These are phyloP conservation scores for Discoglossus pictus DNA, from an alignment of 2,797 vertebrate species.

Conservation along the genomic window DNA sequence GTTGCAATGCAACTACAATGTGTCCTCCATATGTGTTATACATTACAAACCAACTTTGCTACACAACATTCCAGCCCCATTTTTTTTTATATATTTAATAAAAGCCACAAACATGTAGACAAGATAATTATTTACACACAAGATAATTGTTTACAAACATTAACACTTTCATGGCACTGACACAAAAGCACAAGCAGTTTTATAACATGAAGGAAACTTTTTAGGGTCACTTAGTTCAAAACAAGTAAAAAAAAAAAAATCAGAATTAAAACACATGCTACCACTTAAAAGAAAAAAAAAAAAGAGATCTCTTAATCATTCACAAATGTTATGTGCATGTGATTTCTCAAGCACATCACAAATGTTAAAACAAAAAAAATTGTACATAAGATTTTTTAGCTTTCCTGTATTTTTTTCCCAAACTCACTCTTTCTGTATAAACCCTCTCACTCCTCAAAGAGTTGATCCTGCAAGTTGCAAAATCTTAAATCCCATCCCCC, in stretches of 20 bases:
- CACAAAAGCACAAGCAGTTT: conserved; percentile 6
- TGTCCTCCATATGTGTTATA: no score
- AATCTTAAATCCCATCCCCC: conserved; percentile 17
- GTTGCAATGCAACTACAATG: no score
- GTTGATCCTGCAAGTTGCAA: conserved; percentile 35
- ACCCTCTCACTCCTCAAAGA: conserved; percentile 30
- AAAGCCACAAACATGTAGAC: no score
- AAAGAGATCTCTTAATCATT: conserved; percentile 46
- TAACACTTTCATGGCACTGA: conserved; percentile 16
- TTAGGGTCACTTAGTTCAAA: conserved; percentile 34
- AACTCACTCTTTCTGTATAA: neutral
- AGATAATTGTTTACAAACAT: neutral
- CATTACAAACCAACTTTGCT: no score
- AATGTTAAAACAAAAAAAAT: no score
- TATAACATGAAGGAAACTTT: conserved; percentile 15
- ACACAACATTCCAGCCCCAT: no score
- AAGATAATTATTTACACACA: no score
- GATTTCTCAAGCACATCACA: conserved; percentile 29
- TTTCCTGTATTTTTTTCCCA: conserved; percentile 6
- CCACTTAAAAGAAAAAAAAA: conserved; percentile 36
- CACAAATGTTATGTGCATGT: conserved; percentile 43
- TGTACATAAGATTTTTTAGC: no score
- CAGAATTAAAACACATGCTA: conserved; percentile 48
- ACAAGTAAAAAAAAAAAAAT: conserved; percentile 42
- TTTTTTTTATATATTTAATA: no score